A percentile compares a stretch with the other conserved stretches of the same genome.
phyloP scores from a whole-genome alignment of 2,888 invertebrate species.

The Bellardia pandia region DNA sequence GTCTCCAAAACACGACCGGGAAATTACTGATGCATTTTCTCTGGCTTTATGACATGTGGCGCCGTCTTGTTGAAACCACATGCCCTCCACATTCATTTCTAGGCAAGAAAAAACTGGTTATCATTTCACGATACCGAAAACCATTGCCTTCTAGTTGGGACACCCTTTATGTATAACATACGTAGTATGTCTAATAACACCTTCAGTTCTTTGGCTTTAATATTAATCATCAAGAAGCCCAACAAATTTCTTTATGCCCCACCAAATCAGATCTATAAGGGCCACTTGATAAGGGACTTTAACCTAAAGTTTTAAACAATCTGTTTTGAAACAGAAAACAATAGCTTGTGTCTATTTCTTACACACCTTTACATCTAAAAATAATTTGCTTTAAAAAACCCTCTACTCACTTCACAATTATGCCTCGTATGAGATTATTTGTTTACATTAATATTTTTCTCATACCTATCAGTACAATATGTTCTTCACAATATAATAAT shows the following conservation, averaged over 20 bases:
- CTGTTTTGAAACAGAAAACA: too few species aligned
- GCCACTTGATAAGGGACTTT: not conserved
- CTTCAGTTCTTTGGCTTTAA: not conserved
- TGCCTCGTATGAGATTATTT: not conserved
- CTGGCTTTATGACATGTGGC: too few species aligned
- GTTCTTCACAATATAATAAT: not conserved
- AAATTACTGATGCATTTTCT: too few species aligned
- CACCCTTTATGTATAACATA: too few species aligned
- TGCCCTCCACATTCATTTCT: too few species aligned
- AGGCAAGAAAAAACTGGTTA: too few species aligned
- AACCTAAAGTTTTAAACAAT: not conserved
- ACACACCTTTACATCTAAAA: too few species aligned
- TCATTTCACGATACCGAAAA: too few species aligned
- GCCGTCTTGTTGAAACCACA: too few species aligned
- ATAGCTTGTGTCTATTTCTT: too few species aligned
- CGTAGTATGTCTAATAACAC: not conserved
- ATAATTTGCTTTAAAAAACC: not conserved
- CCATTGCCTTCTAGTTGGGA: too few species aligned
- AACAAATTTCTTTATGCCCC: not conserved
- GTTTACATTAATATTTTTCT: constrained; percentile 15
- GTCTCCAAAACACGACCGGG: too few species aligned
- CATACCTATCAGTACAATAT: not conserved
- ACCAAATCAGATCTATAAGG: not conserved
- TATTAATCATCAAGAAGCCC: not conserved
- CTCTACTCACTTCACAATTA: not conserved